Base-by-base conservation (phyloP, 2,888 invertebrate genomes). In the Venusia cambrica region DNA sequence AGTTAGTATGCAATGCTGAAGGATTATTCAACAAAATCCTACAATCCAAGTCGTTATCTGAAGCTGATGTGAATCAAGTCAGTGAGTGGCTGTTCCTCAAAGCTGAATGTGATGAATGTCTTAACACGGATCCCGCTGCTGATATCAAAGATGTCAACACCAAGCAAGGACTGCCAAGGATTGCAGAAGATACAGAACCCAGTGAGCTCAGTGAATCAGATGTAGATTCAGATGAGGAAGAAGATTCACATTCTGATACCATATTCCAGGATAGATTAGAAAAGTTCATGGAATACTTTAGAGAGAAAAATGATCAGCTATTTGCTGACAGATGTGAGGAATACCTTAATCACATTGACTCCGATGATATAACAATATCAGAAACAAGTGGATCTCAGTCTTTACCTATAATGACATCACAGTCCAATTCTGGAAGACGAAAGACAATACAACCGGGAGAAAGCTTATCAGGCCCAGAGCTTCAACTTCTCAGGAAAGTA, bases 61-160 rank as follows among this genome's bases (percentile, higher is more conserved):
- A 92, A 31, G 79, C 89, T 39, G 94, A 94, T 63, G 89, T 92
- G 48, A 93, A 93, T 58, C 94, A 94, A 74, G 83, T 88, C 3
- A 88, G 93, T 61, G 93, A 94, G 51, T 96, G 96, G 96, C 78
- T 96, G 7, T 94, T 93, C 57, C 79, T 95, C 42, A 95, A 95
- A 62, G 94, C 95, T 51, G 96, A 96, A 73, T 95, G 94, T 73
- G 94, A 95, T 70, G 95, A 95, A 62, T 95, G 95, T 64, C 88
- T 93, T 24, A 90, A 90, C 43, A 84, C 75, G 44, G 91, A 91
- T 56, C 81, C 84, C 19, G 72, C 57, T 54, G 75, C 63, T 48
- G 87, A 81, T 50, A 84, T 83, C 43, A 83, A 81, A 56, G 85
- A 84, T 52, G 61, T 60, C 26, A 67, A 57, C 27, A 68, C 72